A percentile compares a stretch with the other conserved stretches of the same genome.
These are phyloP conservation scores for Trissolcus japonicus DNA, from an alignment of 2,888 invertebrate genomes.

Conservation along the genomic window DNA sequence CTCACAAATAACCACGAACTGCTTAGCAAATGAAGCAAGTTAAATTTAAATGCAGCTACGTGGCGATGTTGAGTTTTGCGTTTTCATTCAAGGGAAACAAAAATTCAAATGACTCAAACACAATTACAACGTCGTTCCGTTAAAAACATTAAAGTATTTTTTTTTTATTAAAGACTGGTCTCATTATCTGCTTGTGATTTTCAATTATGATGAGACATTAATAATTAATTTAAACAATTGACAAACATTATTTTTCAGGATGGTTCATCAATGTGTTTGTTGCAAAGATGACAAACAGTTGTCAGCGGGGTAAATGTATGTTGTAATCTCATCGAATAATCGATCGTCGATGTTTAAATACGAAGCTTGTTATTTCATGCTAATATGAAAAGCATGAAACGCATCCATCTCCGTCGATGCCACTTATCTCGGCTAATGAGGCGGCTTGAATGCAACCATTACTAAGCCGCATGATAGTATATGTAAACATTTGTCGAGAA, in stretches of 20 bases:
- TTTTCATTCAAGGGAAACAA: slow-evolving; percentile 30
- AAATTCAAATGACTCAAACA: slow-evolving; percentile 19
- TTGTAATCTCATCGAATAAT: too few relatives aligned
- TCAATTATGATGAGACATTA: neutral
- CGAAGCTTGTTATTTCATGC: slow-evolving; percentile 1
- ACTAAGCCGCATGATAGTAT: slow-evolving; percentile 13
- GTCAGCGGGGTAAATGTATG: too few relatives aligned
- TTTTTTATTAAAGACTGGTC: neutral
- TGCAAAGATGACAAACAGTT: too few relatives aligned
- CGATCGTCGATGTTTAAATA: too few relatives aligned
- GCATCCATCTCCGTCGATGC: neutral
- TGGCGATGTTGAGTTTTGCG: slow-evolving; percentile 19
- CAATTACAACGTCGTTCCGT: slow-evolving; percentile 33
- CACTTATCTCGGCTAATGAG: slow-evolving; percentile 23
- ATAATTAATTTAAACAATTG: neutral
- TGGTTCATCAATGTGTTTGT: too few relatives aligned
- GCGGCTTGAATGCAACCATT: slow-evolving; percentile 10
- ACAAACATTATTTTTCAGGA: too few relatives aligned
- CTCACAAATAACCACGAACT: slow-evolving; percentile 32
- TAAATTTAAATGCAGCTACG: slow-evolving; percentile 45
- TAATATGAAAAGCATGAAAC: neutral
- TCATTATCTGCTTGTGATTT: neutral
- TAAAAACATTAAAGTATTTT: slow-evolving; percentile 5
- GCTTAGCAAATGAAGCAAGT: slow-evolving; percentile 40
- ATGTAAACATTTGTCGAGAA: neutral